These are phyloP conservation scores for Fistularia tabacaria DNA, from an alignment of 2,797 vertebrate species.

Conservation along the genomic window DNA sequence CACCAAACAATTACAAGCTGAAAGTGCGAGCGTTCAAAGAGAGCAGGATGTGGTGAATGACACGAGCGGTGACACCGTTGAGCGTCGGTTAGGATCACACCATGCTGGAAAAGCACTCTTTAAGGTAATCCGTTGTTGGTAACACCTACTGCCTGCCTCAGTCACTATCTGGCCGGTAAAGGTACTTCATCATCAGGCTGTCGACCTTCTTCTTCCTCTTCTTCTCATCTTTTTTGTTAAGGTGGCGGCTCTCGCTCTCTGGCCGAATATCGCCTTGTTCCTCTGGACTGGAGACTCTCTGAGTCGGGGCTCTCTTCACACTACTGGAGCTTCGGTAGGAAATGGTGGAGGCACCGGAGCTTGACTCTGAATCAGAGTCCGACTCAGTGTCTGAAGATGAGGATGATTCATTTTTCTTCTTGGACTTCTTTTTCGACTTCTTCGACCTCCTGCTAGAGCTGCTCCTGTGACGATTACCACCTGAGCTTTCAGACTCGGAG, in stretches of 20 bases:
- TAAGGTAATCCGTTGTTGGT: slow-evolving; percentile 43
- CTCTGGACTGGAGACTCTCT: slow-evolving; percentile 48
- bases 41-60: too few relatives aligned
- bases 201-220: slow-evolving; percentile 90
- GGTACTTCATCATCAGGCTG: slow-evolving; percentile 96
- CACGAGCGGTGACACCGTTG: too few relatives aligned
- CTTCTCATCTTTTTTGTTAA: slow-evolving; percentile 83
- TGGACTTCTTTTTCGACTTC: slow-evolving; percentile 84
- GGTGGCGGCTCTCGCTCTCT: slow-evolving; percentile 32
- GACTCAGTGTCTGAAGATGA: slow-evolving; percentile 71
- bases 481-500: slow-evolving; percentile 69
- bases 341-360: slow-evolving; percentile 83
- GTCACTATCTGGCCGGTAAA: slow-evolving; percentile 93
- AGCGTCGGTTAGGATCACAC: slow-evolving; percentile 69
- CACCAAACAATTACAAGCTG: too few relatives aligned
- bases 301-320: slow-evolving; percentile 82
- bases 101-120: slow-evolving; percentile 70
- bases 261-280: slow-evolving; percentile 36
- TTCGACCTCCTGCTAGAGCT: slow-evolving; percentile 81
- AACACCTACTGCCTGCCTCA: slow-evolving; percentile 87
- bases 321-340: slow-evolving; percentile 88
- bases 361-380: slow-evolving; percentile 75
- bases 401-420: slow-evolving; percentile 64
- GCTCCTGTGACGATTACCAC: slow-evolving; percentile 63
- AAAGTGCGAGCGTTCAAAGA: too few relatives aligned